These are phyloP conservation scores for Daktulosphaira vitifoliae DNA, from an alignment of 1,140 invertebrate genomes.

Conservation along the genomic window DNA sequence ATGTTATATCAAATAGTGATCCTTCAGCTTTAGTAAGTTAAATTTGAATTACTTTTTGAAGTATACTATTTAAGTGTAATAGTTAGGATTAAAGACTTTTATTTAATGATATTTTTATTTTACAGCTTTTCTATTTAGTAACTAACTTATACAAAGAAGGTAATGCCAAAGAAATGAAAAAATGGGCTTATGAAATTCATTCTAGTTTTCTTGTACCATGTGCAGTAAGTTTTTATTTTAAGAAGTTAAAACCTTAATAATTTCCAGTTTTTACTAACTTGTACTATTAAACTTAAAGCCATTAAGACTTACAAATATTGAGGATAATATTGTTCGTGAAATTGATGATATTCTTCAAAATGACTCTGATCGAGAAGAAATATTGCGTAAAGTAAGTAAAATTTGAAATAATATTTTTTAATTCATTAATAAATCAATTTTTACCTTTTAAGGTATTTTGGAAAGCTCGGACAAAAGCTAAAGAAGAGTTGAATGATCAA, in stretches of 20 bases:
- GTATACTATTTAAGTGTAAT: not conserved
- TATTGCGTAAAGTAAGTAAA: conserved; percentile 66
- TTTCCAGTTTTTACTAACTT: no score
- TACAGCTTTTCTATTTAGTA: conserved; percentile 80
- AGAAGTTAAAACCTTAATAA: no score
- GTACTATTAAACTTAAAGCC: conserved; percentile 50
- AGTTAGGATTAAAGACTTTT: not conserved
- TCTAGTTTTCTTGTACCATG: conserved; percentile 89
- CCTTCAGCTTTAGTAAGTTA: conserved; percentile 62
- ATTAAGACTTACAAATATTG: conserved; percentile 69
- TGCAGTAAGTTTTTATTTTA: conserved; percentile 60
- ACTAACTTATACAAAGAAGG: conserved; percentile 77
- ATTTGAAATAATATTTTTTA: not conserved
- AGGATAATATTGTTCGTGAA: conserved; percentile 77
- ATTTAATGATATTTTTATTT: conserved; percentile 36
- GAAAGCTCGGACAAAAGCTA: conserved; percentile 72
- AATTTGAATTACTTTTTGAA: conserved; percentile 22
- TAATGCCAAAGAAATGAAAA: conserved; percentile 78
- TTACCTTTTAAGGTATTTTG: conserved; percentile 57
- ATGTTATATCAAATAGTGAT: conserved; percentile 74
- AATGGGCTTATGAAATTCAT: conserved; percentile 97
- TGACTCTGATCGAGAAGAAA: conserved; percentile 80
- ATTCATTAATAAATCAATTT: not conserved
- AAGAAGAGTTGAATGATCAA: conserved; percentile 77
- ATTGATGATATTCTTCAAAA: conserved; percentile 74